Conservation (phyloP, 2,888 invertebrate species). For the Nomada fucata region DNA sequence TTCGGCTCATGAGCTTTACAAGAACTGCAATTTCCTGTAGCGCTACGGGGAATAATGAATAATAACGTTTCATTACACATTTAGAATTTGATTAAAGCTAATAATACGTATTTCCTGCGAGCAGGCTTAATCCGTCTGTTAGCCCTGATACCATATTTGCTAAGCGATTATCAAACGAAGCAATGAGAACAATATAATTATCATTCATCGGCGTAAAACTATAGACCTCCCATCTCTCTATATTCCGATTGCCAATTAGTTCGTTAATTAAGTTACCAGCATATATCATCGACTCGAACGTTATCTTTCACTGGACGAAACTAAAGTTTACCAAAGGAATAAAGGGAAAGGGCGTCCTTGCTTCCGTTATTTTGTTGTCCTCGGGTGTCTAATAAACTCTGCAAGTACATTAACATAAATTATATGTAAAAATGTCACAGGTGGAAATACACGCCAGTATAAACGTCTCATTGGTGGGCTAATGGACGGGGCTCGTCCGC, state of each 20-base stretch:
- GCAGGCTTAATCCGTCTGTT: neutral
- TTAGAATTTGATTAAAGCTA: neutral
- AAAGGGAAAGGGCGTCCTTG: neutral
- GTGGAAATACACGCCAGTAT: conserved; percentile 22
- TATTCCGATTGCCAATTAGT: neutral
- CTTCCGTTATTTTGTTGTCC: neutral
- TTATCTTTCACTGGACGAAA: neutral
- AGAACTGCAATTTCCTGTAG: neutral
- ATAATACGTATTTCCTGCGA: neutral
- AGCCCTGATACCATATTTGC: too few relatives aligned
- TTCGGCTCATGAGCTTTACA: neutral
- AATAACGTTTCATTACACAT: neutral
- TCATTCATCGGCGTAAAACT: too few relatives aligned
- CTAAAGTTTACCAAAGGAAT: neutral
- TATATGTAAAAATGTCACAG: too few relatives aligned
- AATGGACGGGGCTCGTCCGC: neutral
- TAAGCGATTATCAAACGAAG: too few relatives aligned
- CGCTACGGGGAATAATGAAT: neutral
- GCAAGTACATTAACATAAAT: conserved; percentile 37
- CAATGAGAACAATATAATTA: too few relatives aligned
- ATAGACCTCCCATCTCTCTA: neutral
- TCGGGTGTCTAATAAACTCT: conserved; percentile 7
- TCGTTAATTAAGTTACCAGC: neutral
- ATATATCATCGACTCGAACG: too few relatives aligned
- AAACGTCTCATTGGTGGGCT: conserved; percentile 27